These are phyloP conservation scores for Solenopsis invicta DNA, from an alignment of 1,140 invertebrate species.

Conservation along the genomic window DNA sequence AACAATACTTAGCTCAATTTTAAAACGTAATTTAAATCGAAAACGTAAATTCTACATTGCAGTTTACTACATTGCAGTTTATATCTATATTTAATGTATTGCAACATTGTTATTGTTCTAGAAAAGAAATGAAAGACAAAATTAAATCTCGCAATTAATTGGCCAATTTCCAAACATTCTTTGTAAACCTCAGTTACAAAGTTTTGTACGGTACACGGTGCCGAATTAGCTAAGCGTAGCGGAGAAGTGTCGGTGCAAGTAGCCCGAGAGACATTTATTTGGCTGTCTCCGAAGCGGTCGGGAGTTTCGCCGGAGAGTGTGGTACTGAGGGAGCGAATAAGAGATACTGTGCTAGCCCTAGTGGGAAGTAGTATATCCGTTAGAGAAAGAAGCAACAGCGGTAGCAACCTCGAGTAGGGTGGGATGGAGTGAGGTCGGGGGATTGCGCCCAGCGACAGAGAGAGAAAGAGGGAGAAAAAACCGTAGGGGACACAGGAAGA, in stretches of 20 bases:
- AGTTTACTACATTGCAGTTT: neutral
- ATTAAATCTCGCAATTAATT: constrained; percentile 47
- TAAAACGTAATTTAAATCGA: neutral
- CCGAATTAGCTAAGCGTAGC: constrained; percentile 71
- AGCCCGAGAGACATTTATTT: constrained; percentile 78
- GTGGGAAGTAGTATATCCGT: constrained; percentile 51
- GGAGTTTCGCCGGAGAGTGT: constrained; percentile 65
- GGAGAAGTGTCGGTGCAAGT: constrained; percentile 73
- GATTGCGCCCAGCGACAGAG: neutral
- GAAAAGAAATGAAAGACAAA: constrained; percentile 40
- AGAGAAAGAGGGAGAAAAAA: neutral
- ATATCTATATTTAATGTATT: neutral
- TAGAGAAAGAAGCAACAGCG: constrained; percentile 30
- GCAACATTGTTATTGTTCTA: neutral
- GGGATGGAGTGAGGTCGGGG: constrained; percentile 18
- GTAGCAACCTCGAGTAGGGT: constrained; percentile 59
- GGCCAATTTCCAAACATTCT: constrained; percentile 51
- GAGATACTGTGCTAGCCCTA: neutral
- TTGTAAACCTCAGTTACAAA: constrained; percentile 54
- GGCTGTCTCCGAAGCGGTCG: constrained; percentile 72
- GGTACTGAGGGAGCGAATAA: constrained; percentile 28
- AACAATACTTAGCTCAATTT: neutral
- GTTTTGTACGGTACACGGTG: constrained; percentile 68
- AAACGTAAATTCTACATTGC: neutral
- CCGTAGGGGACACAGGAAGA: constrained; percentile 26